phyloP scores from a whole-genome alignment of 2,797 vertebrate species.

The Rhinophrynus dorsalis region DNA sequence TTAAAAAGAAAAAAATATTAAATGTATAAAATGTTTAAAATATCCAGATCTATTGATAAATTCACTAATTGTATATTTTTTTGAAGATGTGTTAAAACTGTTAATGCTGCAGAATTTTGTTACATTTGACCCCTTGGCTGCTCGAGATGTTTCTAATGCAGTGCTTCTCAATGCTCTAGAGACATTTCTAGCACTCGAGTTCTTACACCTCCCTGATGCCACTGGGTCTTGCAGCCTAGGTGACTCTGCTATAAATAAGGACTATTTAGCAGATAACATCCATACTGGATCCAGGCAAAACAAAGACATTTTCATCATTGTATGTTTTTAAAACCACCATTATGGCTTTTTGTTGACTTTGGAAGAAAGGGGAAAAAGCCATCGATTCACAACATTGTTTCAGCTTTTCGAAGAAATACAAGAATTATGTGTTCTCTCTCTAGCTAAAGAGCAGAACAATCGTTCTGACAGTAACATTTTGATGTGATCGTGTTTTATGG shows the following conservation, averaged over 20 bases:
- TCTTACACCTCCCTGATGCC: constrained; percentile 49
- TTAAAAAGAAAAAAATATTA: constrained; percentile 57
- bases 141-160: too few relatives aligned
- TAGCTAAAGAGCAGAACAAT: constrained; percentile 40
- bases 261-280: constrained; percentile 53
- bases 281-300: constrained; percentile 53
- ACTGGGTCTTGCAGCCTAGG: constrained; percentile 41
- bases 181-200: too few relatives aligned
- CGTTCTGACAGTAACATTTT: constrained; percentile 35
- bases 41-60: constrained; percentile 54
- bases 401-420: neutral
- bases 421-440: constrained; percentile 30
- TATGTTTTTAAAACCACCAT: neutral
- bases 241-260: constrained; percentile 43
- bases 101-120: constrained; percentile 64
- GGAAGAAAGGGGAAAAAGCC: neutral
- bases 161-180: too few relatives aligned
- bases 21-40: constrained; percentile 21
- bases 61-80: constrained; percentile 64
- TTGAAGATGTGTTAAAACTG: constrained; percentile 59
- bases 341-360: constrained; percentile 34
- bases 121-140: constrained; percentile 55
- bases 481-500: constrained; percentile 51
- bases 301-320: neutral
- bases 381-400: neutral